Percentiles rank a stretch among this genome's conserved stretches.
Conservation (phyloP, 2,113 vertebrate species). For the Haplochromis burtoni region DNA sequence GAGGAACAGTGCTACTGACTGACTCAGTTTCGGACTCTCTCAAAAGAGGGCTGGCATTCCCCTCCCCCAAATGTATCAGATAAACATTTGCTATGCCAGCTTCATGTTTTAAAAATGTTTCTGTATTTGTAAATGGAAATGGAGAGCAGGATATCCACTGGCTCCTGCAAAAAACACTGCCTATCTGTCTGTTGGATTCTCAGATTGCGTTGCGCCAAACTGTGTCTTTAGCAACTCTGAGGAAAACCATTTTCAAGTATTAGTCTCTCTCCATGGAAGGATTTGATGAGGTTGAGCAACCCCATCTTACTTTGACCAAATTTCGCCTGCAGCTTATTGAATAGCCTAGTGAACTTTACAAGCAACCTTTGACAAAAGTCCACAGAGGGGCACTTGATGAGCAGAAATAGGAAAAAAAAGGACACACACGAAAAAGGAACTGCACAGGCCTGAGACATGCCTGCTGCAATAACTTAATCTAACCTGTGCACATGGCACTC, state of each 20-base stretch:
- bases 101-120: background rate
- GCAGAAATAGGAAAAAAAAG: background rate
- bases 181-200: background rate
- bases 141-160: background rate
- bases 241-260: background rate
- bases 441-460: conserved; percentile 15
- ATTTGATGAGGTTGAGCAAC: background rate
- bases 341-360: background rate
- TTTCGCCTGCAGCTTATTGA: background rate
- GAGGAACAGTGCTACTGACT: background rate
- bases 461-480: conserved; percentile 25
- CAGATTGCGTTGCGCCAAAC: background rate
- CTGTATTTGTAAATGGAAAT: background rate
- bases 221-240: background rate
- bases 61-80: background rate
- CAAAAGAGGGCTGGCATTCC: background rate
- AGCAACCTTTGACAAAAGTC: background rate
- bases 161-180: background rate
- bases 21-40: background rate
- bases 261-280: background rate
- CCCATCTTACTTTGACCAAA: background rate
- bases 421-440: background rate
- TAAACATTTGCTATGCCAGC: background rate
- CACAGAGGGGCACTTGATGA: background rate
- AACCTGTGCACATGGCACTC: conserved; percentile 14